These are phyloP conservation scores for Sphaeramia orbicularis DNA, from an alignment of 2,797 vertebrate genomes.

Conservation along the genomic window DNA sequence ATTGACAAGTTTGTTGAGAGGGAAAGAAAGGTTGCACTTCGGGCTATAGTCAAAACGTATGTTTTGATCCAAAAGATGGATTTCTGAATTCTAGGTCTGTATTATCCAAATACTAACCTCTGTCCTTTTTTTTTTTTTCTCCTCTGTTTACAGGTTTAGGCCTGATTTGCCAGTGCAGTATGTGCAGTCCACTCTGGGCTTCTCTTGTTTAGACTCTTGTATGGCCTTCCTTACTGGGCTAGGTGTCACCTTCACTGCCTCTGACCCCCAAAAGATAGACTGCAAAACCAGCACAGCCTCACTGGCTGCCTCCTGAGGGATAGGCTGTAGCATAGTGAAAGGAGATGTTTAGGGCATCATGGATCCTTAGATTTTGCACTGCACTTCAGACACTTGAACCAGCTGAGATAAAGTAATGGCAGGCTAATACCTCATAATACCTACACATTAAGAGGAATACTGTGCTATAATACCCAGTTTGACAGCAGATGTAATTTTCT, in stretches of 20 bases:
- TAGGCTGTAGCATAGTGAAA: constrained; percentile 25
- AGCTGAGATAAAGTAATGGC: constrained; percentile 44
- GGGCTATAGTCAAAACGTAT: constrained; percentile 96
- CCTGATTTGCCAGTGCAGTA: constrained; percentile 89
- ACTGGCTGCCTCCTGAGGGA: constrained; percentile 87
- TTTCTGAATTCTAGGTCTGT: not conserved
- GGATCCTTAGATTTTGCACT: constrained; percentile 54
- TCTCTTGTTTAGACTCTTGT: constrained; percentile 92
- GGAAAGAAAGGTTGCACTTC: constrained; percentile 91
- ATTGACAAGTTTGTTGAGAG: constrained; percentile 96
- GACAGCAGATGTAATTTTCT: constrained; percentile 25
- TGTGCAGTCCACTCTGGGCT: constrained; percentile 92
- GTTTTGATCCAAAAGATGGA: constrained; percentile 47
- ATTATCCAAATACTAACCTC: not conserved
- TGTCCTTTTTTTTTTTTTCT: constrained; percentile 29
- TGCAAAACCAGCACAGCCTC: constrained; percentile 91
- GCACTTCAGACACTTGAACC: constrained; percentile 66
- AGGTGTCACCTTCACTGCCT: constrained; percentile 87
- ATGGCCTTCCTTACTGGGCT: constrained; percentile 90
- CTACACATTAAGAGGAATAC: constrained; percentile 24
- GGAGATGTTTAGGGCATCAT: constrained; percentile 35
- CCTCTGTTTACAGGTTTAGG: constrained; percentile 84
- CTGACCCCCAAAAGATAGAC: constrained; percentile 92
- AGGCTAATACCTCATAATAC: constrained; percentile 18
- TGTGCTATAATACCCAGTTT: constrained; percentile 21